Conservation (phyloP, 2,888 invertebrate species). For the Capitulum mitella region DNA sequence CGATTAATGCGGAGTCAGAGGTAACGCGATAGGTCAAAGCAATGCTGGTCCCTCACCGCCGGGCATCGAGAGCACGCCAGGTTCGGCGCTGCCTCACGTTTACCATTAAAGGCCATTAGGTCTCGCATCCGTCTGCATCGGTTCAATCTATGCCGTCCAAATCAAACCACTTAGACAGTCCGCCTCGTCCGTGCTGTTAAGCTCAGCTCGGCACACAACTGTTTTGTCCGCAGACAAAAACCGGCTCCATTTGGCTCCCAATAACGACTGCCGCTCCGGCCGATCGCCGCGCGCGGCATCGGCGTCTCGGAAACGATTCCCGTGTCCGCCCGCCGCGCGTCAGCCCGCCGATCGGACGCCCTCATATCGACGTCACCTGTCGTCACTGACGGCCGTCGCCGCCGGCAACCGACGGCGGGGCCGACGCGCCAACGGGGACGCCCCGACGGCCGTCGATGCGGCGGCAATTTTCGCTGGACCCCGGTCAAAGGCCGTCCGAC, state of each 20-base stretch:
- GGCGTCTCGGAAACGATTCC: not conserved
- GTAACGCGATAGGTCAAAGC: not conserved
- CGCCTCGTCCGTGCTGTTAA: not conserved
- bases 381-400: too few relatives aligned
- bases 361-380: too few relatives aligned
- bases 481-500: too few relatives aligned
- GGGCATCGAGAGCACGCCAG: not conserved
- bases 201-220: not conserved
- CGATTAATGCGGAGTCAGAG: not conserved
- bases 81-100: not conserved
- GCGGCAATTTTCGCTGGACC: too few relatives aligned
- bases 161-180: slow-evolving; percentile 6
- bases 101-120: not conserved
- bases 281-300: not conserved
- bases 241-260: not conserved
- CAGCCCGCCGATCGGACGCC: too few relatives aligned
- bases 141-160: not conserved
- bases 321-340: too few relatives aligned
- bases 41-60: not conserved
- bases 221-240: not conserved
- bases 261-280: not conserved
- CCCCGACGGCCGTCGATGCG: too few relatives aligned
- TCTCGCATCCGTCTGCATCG: not conserved
- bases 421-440: too few relatives aligned
- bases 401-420: too few relatives aligned